Base-by-base conservation (phyloP, 2,113 vertebrate genomes). In the Planiliza haematocheilus region DNA sequence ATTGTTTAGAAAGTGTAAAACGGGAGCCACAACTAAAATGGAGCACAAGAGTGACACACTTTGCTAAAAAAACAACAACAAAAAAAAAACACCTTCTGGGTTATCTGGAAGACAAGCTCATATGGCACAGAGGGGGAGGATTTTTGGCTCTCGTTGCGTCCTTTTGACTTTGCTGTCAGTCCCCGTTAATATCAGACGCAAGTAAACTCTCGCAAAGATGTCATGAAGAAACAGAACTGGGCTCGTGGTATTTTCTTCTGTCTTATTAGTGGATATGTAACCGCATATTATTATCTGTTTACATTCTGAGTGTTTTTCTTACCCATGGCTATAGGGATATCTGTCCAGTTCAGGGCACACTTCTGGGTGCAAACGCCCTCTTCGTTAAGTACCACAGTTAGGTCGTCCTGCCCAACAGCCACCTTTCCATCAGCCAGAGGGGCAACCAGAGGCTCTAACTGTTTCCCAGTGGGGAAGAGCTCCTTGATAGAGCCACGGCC, bases 321-420 rank as follows among this genome's bases (percentile, higher is more conserved):
- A 99, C 98, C 97, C 97, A 99, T 99, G 24, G 97, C 95, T 79
- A 97, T 96, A 8, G 98, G 98, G 83, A 99, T 99, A 91, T 99
- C 98, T 4, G 97, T 99, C 98, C 98, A 99, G 83, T 97, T 99
- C 79, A 99, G 94, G 74, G 97, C 97, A 82, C 96, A 97, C 68
- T 99, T 99, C 92, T 99, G 97, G 14, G 97, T 98, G 87, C 96
- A 99, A 69, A 91, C 81, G 0, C 98, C 98, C 75, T 99, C 97
- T 83, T 99, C 97, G 4, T 99, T 98, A 16, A 99, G 92, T 7
- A 99, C 96, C 81, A 99, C 97, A 0, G 98, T 99, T 12, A 99
- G 92, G 79, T 99, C 97, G 84, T 99, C 98, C 90, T 99, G 98
- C 14, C 97, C 98, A 42, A 99, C 97, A 0, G 97, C 97, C 77